A percentile compares a stretch with the other conserved stretches of the same genome.
phyloP scores from a whole-genome alignment of 2,797 vertebrate genomes.

The Clangula hyemalis region DNA sequence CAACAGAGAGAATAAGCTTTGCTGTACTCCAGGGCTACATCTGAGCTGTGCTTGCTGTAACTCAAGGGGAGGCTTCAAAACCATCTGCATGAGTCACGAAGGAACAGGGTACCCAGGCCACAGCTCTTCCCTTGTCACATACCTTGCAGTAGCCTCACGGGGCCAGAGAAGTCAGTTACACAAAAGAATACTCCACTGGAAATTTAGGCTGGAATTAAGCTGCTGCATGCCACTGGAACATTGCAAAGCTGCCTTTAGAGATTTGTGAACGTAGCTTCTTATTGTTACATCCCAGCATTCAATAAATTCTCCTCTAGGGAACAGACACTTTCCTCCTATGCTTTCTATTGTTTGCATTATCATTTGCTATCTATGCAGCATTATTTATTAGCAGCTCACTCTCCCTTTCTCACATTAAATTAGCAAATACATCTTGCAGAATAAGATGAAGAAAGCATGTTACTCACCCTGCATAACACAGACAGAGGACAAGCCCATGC shows the following conservation, averaged over 20 bases:
- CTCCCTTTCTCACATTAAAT: background rate
- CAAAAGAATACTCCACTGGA: conserved; percentile 13
- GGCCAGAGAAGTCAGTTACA: background rate
- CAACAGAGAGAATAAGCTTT: background rate
- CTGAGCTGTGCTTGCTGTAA: background rate
- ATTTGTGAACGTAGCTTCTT: conserved; percentile 14
- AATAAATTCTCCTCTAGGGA: conserved; percentile 24
- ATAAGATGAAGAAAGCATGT: background rate
- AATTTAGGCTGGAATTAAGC: conserved; percentile 54
- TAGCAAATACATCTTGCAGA: background rate
- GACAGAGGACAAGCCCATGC: background rate
- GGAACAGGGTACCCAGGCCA: background rate
- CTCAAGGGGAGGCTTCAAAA: background rate
- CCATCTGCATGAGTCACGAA: background rate
- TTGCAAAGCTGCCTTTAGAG: conserved; percentile 39
- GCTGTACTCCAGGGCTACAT: background rate
- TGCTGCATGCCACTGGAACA: conserved; percentile 39
- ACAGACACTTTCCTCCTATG: background rate
- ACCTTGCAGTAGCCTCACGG: background rate
- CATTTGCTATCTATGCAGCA: background rate
- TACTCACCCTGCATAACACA: background rate
- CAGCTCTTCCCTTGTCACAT: background rate
- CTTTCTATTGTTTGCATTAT: conserved; percentile 15
- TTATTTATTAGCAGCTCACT: conserved; percentile 13
- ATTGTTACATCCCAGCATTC: conserved; percentile 21